A percentile compares a stretch with the other conserved stretches of the same genome.
Conservation (phyloP, 2,888 invertebrate genomes). For the Tachina grossa region DNA sequence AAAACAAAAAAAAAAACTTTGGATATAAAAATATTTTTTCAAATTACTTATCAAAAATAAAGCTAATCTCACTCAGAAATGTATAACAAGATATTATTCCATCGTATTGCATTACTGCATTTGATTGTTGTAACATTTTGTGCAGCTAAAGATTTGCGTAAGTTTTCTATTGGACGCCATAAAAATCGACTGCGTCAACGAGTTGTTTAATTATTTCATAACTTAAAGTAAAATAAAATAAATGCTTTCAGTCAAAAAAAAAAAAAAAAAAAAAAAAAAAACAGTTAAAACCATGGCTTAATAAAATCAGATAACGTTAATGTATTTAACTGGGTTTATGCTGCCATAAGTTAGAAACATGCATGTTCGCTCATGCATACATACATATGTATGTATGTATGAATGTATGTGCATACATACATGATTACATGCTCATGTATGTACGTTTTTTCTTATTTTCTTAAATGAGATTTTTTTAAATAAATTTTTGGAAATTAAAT, state of each 20-base stretch:
- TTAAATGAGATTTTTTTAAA: too few species aligned
- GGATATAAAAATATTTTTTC: not conserved
- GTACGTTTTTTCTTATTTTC: too few species aligned
- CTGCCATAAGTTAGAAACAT: not conserved
- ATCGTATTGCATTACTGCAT: slow-evolving; percentile 28
- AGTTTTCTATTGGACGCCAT: slow-evolving; percentile 72
- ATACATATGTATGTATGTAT: not conserved
- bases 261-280: not conserved
- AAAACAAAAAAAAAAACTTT: not conserved
- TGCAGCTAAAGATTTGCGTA: slow-evolving; percentile 79
- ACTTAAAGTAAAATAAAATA: slow-evolving; percentile 10
- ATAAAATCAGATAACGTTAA: not conserved
- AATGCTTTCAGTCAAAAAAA: not conserved
- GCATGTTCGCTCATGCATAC: not conserved
- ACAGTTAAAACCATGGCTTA: slow-evolving; percentile 6
- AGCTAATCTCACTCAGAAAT: slow-evolving; percentile 41
- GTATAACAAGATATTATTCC: slow-evolving; percentile 51
- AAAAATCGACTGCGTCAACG: slow-evolving; percentile 17
- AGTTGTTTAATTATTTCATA: slow-evolving; percentile 39
- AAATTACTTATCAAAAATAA: not conserved
- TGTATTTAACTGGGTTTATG: not conserved
- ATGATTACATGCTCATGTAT: not conserved
- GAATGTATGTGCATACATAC: too few species aligned
- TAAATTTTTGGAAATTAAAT: too few species aligned
- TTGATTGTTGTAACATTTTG: slow-evolving; percentile 46